Percentiles rank a stretch among this genome's conserved stretches.
Evolutionary conservation across 2,888 invertebrate genomes (phyloP).

Genomic region (Chymomyza fuscimana): DNA sequence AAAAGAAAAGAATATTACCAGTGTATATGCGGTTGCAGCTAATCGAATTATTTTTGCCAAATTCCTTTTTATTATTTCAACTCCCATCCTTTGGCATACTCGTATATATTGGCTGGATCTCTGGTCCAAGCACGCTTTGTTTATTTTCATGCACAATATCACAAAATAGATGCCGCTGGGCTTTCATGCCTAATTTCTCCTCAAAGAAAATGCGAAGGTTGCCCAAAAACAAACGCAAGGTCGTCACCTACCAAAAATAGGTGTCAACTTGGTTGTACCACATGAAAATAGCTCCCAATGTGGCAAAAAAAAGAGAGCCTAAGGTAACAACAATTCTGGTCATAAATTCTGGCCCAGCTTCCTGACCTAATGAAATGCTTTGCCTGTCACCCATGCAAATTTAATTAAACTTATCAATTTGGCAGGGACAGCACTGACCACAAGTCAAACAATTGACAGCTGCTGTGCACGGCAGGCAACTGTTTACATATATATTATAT

Average conservation of each 20-base stretch:
- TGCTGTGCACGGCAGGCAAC: constrained; percentile 34
- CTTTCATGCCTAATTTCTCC: constrained; percentile 16
- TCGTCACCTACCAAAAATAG: constrained; percentile 28
- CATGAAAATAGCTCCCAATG: constrained; percentile 31
- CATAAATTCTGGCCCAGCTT: constrained; percentile 51
- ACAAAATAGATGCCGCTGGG: constrained; percentile 24
- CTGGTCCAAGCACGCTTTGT: constrained; percentile 5
- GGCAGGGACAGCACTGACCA: constrained; percentile 20
- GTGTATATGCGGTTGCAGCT: neutral
- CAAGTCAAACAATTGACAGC: constrained; percentile 59
- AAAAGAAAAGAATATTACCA: neutral
- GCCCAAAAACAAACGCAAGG: constrained; percentile 27
- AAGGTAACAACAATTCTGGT: constrained; percentile 30
- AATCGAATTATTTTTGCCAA: neutral
- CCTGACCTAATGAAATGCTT: constrained; percentile 38
- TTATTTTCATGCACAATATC: constrained; percentile 24
- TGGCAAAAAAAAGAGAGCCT: neutral
- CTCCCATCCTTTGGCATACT: neutral
- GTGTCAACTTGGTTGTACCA: constrained; percentile 49
- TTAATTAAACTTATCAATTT: constrained; percentile 71
- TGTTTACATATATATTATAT: neutral
- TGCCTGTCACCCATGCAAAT: constrained; percentile 47
- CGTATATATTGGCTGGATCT: neutral
- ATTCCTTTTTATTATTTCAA: neutral
- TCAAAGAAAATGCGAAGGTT: constrained; percentile 36